phyloP scores from a whole-genome alignment of 2,888 invertebrate species.

The Ischnura elegans region DNA sequence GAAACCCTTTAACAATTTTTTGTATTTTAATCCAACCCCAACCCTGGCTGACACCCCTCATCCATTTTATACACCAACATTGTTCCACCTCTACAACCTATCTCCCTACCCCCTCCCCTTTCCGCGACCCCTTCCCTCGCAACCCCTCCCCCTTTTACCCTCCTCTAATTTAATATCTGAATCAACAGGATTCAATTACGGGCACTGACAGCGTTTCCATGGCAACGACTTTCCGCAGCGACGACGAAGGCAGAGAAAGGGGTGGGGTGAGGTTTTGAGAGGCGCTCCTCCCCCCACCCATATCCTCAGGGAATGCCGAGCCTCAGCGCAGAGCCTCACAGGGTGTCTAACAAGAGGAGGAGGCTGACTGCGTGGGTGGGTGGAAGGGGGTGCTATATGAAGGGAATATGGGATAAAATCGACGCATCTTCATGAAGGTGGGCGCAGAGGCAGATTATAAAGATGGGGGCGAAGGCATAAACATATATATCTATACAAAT shows the following conservation, averaged over 20 bases:
- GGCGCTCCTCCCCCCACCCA: no score
- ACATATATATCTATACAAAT: not conserved
- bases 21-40: not conserved
- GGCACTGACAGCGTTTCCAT: constrained; percentile 63
- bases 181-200: constrained; percentile 67
- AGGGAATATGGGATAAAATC: not conserved
- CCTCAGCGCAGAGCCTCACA: not conserved
- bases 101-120: not conserved
- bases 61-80: not conserved
- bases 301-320: no score
- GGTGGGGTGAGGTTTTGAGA: not conserved
- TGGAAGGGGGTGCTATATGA: constrained; percentile 49
- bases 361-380: constrained; percentile 62
- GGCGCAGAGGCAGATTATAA: not conserved
- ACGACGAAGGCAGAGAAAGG: not conserved
- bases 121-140: not conserved
- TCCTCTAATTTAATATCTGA: constrained; percentile 66
- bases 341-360: constrained; percentile 48
- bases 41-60: not conserved
- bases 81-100: not conserved
- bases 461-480: not conserved
- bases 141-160: not conserved
- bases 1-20: not conserved
- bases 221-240: constrained; percentile 62
- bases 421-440: not conserved